Evolutionary conservation across 53 echinoderm and acorn worm species (phyloP).

Genomic region (Paelopatides confundens): DNA sequence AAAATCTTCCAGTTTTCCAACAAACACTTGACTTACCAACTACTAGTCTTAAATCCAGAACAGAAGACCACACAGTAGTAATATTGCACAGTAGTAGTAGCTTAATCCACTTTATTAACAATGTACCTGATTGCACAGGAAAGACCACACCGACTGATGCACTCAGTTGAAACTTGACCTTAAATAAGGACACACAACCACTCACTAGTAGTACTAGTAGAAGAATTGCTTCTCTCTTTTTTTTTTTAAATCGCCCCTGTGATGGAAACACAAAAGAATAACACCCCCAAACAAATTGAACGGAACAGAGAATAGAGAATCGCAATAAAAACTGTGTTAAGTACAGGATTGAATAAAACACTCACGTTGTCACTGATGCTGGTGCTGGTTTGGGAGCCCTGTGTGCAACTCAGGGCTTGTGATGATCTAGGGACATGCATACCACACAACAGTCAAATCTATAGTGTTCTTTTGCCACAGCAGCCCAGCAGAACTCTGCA

Average conservation of each 20-base stretch:
- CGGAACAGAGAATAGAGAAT: neutral
- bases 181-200: constrained; percentile 38
- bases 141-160: neutral
- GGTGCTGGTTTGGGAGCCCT: constrained; percentile 12
- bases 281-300: neutral
- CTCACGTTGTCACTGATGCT: constrained; percentile 15
- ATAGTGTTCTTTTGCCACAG: neutral
- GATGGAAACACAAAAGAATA: neutral
- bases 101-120: no score
- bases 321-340: constrained; percentile 17
- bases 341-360: neutral
- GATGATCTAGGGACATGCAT: constrained; percentile 30
- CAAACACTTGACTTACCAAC: neutral
- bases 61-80: neutral
- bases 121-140: no score
- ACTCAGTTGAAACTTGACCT: constrained; percentile 19
- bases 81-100: no score
- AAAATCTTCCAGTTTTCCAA: neutral
- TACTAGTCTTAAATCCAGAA: neutral
- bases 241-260: no score
- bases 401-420: constrained; percentile 24
- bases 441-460: constrained; percentile 11
- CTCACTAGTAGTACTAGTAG: neutral
- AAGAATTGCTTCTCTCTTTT: no score
- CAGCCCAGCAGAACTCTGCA: neutral